Evolutionary conservation across 2,888 invertebrate species (phyloP).

Genomic region (Hypercompe scribonia): DNA sequence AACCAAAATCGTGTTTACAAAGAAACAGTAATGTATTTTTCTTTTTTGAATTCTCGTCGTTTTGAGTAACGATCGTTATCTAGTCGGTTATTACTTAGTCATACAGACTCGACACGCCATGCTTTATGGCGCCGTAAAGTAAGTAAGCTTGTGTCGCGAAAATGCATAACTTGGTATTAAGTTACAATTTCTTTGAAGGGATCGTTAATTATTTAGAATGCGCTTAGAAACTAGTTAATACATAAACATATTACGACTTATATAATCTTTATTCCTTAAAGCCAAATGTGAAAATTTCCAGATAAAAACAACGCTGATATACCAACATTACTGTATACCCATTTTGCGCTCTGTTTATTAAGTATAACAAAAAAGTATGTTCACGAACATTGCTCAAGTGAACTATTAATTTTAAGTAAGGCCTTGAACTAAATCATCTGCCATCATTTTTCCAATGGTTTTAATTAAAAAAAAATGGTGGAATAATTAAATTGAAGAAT

Average conservation of each 20-base stretch:
- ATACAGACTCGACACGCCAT: slow-evolving; percentile 69
- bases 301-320: background rate
- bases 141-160: slow-evolving; percentile 77
- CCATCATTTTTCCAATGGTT: background rate
- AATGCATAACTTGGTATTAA: slow-evolving; percentile 79
- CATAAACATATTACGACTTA: slow-evolving; percentile 35
- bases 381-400: slow-evolving; percentile 1
- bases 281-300: background rate
- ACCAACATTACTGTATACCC: background rate
- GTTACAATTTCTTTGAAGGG: slow-evolving; percentile 70
- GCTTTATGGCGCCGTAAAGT: slow-evolving; percentile 80
- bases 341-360: background rate
- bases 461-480: background rate
- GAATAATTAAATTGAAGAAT: background rate
- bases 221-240: slow-evolving; percentile 37
- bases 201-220: slow-evolving; percentile 53
- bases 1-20: background rate
- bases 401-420: slow-evolving; percentile 7
- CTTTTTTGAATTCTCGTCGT: slow-evolving; percentile 9
- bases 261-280: slow-evolving; percentile 11
- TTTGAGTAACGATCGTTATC: slow-evolving; percentile 21
- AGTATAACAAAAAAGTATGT: background rate
- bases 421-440: background rate
- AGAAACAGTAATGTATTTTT: background rate
- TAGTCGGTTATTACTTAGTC: slow-evolving; percentile 66